Evolutionary conservation across 2,113 vertebrate genomes (phyloP), one percentile per base, ranked within the genome.

Genomic region (Anguilla rostrata): DNA sequence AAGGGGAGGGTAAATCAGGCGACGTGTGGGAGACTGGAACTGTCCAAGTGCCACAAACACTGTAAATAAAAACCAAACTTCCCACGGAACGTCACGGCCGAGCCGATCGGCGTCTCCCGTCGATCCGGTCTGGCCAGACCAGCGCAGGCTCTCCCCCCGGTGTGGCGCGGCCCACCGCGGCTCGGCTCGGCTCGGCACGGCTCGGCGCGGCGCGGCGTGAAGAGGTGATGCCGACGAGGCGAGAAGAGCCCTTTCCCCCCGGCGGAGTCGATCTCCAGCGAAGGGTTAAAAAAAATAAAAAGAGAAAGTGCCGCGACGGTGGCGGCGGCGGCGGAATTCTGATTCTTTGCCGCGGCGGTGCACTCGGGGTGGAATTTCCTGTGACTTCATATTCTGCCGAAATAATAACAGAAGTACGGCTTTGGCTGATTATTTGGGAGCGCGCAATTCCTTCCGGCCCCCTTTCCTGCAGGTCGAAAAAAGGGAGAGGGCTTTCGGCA

Each of bases 281-380:
- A 79, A 53, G 46, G 46, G 81, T 83, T 87, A 83, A 49, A 78
- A 78, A 40, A 20, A 18, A 71, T 60, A 39, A 6, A 39, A 20
- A n/a, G 16, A 94, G 88, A 91, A 90, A 82, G 94, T 94, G 95
- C 95, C 92, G 92, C 90, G 91, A 18, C 43, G 26, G 7, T 5
- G 20, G 11, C n/a, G 8, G 20, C n/a, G 8, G 20, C 3, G 12
- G 16, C 5, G 95, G 95, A 96, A 93, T 94, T 95, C 93, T 94
- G 95, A 93, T 89, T 88, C 93, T 88, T 89, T 90, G 22, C 29
- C 39, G 5, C 7, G 4, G 7, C 9, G 39, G 63, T 0, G 83
- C 26, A 14, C 75, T 95, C 95, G 92, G 95, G 93, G 92, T 95
- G 92, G 39, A 75, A 43, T n/a, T 84, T 66, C 34, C 60, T 75